Conservation (phyloP, 1,140 invertebrate genomes). For the Sesamia nonagrioides region DNA sequence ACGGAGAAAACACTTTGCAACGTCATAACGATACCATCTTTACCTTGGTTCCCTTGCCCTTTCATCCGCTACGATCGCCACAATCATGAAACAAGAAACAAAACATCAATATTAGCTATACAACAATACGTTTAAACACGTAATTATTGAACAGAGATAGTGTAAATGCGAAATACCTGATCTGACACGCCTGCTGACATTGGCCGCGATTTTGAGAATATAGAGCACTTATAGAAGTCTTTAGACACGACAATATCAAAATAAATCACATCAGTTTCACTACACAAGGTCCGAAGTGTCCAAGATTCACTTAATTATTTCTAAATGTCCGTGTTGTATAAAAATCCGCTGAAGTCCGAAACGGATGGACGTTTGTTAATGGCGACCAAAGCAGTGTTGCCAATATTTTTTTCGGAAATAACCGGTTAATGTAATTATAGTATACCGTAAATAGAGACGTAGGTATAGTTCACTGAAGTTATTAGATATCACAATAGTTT, state of each 20-base stretch:
- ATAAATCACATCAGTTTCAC: conserved; percentile 83
- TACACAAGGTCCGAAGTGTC: conserved; percentile 78
- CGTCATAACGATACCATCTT: conserved; percentile 83
- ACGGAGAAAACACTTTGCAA: conserved; percentile 83
- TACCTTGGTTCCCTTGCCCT: conserved; percentile 95
- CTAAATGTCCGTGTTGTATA: conserved; percentile 78
- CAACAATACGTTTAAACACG: conserved; percentile 53
- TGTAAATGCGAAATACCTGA: conserved; percentile 88
- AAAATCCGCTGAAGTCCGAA: conserved; percentile 76
- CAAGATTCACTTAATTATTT: conserved; percentile 76
- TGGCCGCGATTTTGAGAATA: conserved; percentile 87
- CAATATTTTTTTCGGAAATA: conserved; percentile 47
- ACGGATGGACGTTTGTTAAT: conserved; percentile 79
- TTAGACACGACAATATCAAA: conserved; percentile 74
- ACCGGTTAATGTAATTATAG: conserved; percentile 32
- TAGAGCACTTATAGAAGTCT: conserved; percentile 80
- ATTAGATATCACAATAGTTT: too few species aligned
- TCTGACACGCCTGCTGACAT: conserved; percentile 92
- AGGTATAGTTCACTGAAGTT: too few species aligned
- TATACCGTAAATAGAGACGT: neutral
- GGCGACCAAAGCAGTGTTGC: conserved; percentile 66
- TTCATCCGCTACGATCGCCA: conserved; percentile 93
- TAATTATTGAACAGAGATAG: conserved; percentile 68
- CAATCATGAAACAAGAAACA: conserved; percentile 87
- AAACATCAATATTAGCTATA: conserved; percentile 61